Evolutionary conservation across 2,113 vertebrate species (phyloP).

Genomic region (Caretta caretta): DNA sequence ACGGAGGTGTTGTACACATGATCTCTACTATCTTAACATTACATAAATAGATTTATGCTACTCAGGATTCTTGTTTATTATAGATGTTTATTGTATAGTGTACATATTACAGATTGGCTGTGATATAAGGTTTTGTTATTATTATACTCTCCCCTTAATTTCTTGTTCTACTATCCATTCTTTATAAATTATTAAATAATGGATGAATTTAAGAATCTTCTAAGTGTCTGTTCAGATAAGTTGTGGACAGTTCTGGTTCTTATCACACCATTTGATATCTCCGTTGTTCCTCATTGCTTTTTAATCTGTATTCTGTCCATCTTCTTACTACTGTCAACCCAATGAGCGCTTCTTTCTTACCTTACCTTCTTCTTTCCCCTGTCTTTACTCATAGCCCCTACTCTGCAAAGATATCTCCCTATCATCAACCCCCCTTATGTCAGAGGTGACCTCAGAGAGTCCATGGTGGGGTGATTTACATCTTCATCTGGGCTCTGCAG

Average conservation of each 20-base stretch:
- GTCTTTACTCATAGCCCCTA: background rate
- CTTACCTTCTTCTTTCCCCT: background rate
- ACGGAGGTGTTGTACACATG: background rate
- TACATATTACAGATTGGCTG: background rate
- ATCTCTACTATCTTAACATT: background rate
- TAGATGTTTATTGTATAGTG: background rate
- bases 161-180: background rate
- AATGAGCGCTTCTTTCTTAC: background rate
- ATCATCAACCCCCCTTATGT: background rate
- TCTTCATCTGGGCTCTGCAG: background rate
- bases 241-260: background rate
- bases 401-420: background rate
- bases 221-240: background rate
- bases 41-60: background rate
- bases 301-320: background rate
- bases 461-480: background rate
- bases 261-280: background rate
- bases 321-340: background rate
- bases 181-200: background rate
- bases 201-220: background rate
- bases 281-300: background rate
- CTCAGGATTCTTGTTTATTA: background rate
- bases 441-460: background rate
- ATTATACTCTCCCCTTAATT: background rate
- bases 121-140: background rate